Evolutionary conservation across 1,140 invertebrate genomes (phyloP).

Genomic region (Hyles euphorbiae): DNA sequence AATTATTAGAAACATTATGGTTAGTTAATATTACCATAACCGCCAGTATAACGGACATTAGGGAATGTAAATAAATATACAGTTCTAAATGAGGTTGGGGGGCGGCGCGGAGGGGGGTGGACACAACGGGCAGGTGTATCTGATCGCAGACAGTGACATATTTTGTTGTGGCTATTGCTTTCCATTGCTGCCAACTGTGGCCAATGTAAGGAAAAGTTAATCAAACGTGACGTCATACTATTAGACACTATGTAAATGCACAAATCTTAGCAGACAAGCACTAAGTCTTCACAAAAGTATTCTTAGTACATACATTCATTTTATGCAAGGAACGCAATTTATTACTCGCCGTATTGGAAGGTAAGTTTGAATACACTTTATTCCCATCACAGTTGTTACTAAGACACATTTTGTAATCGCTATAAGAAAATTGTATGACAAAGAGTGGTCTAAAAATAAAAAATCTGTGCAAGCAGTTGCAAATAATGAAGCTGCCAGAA

Average conservation of each 20-base stretch:
- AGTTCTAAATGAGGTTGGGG: constrained; percentile 22
- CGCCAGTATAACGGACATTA: too few relatives aligned
- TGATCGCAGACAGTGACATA: constrained; percentile 37
- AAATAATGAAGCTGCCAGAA: constrained; percentile 39
- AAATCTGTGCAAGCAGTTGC: constrained; percentile 35
- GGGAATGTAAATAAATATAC: not conserved
- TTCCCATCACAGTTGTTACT: too few relatives aligned
- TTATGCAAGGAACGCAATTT: too few relatives aligned
- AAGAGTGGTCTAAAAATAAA: constrained; percentile 8
- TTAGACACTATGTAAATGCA: too few relatives aligned
- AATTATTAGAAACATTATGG: too few relatives aligned
- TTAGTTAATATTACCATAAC: too few relatives aligned
- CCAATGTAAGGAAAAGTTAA: constrained; percentile 5
- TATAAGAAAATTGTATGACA: not conserved
- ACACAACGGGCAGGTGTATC: constrained; percentile 20
- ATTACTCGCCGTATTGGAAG: too few relatives aligned
- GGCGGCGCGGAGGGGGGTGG: constrained; percentile 5
- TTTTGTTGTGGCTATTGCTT: constrained; percentile 26
- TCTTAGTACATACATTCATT: too few relatives aligned
- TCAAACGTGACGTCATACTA: not conserved
- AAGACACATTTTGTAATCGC: too few relatives aligned
- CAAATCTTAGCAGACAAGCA: not conserved
- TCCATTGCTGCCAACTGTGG: constrained; percentile 25
- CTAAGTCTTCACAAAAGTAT: too few relatives aligned
- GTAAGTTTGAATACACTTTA: too few relatives aligned